Evolutionary conservation across 1,140 invertebrate species (phyloP), one percentile per base, ranked within the genome.

Genomic region (Steinernema khuongi): DNA sequence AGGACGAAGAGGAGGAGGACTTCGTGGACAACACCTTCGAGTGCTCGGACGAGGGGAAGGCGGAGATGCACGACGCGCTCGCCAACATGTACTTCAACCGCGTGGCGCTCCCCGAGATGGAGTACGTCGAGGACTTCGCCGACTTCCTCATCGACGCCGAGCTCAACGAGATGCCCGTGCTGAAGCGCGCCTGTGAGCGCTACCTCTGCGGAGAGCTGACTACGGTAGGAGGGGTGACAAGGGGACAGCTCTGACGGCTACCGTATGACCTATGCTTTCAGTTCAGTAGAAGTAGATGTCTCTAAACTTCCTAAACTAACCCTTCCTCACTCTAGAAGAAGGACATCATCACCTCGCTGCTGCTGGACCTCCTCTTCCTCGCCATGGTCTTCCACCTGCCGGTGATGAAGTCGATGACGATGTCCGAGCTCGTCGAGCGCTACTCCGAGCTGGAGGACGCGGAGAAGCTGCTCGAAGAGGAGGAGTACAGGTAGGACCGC

Each of bases 391-490:
- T 84, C 69, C 75, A 83, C 33, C 68, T 84, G 26, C 81, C 81
- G 11, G 82, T 84, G 11, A 81, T 84, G 83, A 84, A 84, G 67
- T 85, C 81, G 0, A 84, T 84, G 84, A 85, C 84, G 2, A 33
- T 84, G 28, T 74, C 84, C 1, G 82, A 84, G 43, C 19, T 85
- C 14, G 71, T 67, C 26, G 77, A 80, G 31, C 41, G 82, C 31
- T 77, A 74, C 18, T 30, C 74, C n/a, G 82, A 84, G 71, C 31
- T 84, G 19, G 76, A 76, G 31, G 70, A 80, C 43, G 72, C 80
- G 7, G 82, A 85, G 22, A 71, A 74, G 31, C 68, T 84, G 18
- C 28, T 84, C 50, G 75, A 84, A 28, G 66, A 85, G 30, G 84
- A 82, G 2, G 82, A 85, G 31, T 84, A 85, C 68, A 74, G 74